A percentile compares a stretch with the other conserved stretches of the same genome.
Conservation (phyloP, 2,113 vertebrate genomes). For the Oreotrochilus melanogaster region DNA sequence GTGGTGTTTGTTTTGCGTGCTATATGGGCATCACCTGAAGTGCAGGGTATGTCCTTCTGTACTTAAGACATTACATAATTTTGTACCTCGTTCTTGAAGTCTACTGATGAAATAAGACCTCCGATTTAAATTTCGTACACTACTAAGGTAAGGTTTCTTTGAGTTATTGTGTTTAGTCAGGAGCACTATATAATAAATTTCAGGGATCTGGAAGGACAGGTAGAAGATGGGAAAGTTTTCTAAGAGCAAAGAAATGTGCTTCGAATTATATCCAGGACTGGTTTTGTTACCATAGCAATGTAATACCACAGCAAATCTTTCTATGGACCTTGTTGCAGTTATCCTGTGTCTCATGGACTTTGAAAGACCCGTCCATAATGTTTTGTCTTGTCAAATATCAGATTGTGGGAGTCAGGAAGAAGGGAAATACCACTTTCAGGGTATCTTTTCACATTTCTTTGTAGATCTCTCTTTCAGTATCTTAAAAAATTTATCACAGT, state of each 20-base stretch:
- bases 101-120: neutral
- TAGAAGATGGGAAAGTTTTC: neutral
- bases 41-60: neutral
- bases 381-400: neutral
- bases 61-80: neutral
- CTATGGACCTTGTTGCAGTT: neutral
- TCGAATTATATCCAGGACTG: neutral
- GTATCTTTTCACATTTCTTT: neutral
- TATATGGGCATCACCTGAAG: neutral
- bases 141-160: neutral
- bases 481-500: neutral
- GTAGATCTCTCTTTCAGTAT: neutral
- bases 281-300: neutral
- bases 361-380: neutral
- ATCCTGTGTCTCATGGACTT: fast-evolving
- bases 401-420: neutral
- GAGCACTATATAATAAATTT: neutral
- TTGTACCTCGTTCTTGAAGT: neutral
- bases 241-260: neutral
- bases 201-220: neutral
- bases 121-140: neutral
- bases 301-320: neutral
- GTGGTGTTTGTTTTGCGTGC: neutral
- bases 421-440: neutral
- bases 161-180: neutral